A percentile compares a stretch with the other conserved stretches of the same genome.
phyloP scores from a whole-genome alignment of 2,797 vertebrate genomes.

The Gouania willdenowi region DNA sequence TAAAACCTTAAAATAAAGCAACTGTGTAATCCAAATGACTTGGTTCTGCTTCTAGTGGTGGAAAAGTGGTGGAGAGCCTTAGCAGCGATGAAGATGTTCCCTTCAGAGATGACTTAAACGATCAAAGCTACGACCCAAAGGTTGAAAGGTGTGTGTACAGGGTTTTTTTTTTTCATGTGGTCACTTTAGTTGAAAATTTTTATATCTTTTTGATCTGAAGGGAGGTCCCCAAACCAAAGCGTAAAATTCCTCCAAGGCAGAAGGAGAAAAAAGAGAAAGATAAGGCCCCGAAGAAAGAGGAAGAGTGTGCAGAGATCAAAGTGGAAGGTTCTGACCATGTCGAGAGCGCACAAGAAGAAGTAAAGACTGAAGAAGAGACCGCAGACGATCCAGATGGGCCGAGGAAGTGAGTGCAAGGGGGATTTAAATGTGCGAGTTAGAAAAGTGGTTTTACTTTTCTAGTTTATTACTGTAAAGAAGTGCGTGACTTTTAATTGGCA shows the following conservation, averaged over 20 bases:
- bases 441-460: no score
- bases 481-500: no score
- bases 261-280: conserved; percentile 89
- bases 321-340: conserved; percentile 75
- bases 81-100: conserved; percentile 94
- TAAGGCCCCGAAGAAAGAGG: conserved; percentile 78
- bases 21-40: neutral
- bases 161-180: neutral
- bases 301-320: conserved; percentile 83
- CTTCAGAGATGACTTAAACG: conserved; percentile 92
- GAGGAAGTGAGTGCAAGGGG: conserved; percentile 83
- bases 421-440: neutral
- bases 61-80: conserved; percentile 80
- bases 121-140: conserved; percentile 93
- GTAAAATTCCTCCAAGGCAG: conserved; percentile 76
- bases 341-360: conserved; percentile 66
- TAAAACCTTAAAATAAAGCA: neutral
- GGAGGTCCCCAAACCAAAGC: conserved; percentile 84
- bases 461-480: no score
- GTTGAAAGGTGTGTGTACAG: conserved; percentile 86
- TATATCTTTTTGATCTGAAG: conserved; percentile 46
- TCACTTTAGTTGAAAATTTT: no score
- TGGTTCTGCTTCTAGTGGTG: conserved; percentile 75
- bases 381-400: conserved; percentile 86
- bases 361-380: conserved; percentile 83